Base-by-base conservation (phyloP, 92 coral and sea anemone species). In the Zoanthus gigantus region DNA sequence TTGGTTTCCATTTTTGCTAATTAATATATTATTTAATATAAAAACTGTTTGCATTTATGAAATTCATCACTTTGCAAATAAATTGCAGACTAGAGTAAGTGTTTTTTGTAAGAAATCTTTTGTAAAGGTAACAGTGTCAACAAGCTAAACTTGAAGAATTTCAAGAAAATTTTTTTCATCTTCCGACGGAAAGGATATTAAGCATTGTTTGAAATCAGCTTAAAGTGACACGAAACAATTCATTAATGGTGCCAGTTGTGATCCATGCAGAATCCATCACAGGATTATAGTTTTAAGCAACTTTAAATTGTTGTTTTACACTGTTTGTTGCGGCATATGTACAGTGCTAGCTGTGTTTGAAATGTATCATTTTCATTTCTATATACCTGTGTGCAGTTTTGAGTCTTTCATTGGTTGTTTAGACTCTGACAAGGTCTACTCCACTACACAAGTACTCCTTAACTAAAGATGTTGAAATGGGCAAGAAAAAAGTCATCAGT, bases 401-500 rank as follows among this genome's bases (percentile, higher is more conserved):
- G 63, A 4, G 45, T 44, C 48, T n/a, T 58, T 61, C 57, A n/a
- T 7, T 52, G 16, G 8, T 28, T 76, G 16, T n/a, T 31, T 13
- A 68, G 37, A 68, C 73, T 14, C 6, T 29, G 9, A 65, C 9
- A 3, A 18, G 30, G 15, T 15, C 42, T 69, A 28, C 15, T 69
- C 6, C 17, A 69, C 7, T 69, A 30, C 72, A 30, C 15, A 69
- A 2, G 8, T 69, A 9, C 74, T 5, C 9, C 10, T 9, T 30
- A 44, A 15, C 28, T 34, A 12, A 46, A 74, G 85, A 91, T 91
- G 94, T 61, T 91, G 67, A 91, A 91, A 82, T 91, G 94, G 94
- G 81, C 91, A 82, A 54, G 85, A 48, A 74, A 28, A 48, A 74
- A 84, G 60, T 75, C 93, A 15, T 81, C 85, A 66, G 50, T 57